Evolutionary conservation across 2,888 invertebrate genomes (phyloP), one percentile per base, ranked within the genome.

Genomic region (Euzetes globulus): DNA sequence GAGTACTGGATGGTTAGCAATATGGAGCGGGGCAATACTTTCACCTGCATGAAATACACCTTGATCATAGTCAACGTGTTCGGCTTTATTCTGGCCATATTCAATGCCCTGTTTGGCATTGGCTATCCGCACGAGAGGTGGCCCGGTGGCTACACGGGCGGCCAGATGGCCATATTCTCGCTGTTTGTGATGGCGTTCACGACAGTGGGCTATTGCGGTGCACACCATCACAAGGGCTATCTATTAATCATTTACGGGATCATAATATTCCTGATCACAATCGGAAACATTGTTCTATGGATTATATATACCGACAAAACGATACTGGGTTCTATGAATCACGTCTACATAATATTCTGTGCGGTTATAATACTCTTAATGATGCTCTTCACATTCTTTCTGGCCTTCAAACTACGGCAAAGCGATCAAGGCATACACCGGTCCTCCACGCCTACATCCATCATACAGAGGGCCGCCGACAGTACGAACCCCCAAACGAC

Each of bases 121-220:
- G 77, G 77, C 6, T 77, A 77, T 50, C 75, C 77, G 15, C 19
- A 58, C 27, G 73, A 77, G 37, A 71, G 41, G n/a, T 74, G 74
- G 74, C 74, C 74, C 6, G 74, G 76, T 1, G 75, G 76, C 19
- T 77, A 74, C 27, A 77, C 74, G 11, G 77, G 77, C 17, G 60
- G 72, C 15, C 68, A 77, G 19, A 76, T 72, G 74, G 77, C 77
- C 19, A 72, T 76, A 17, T 71, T 63, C 25, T 77, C 77, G n/a
- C 33, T 73, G 17, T 77, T 77, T 37, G 77, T 75, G 13, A 76
- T 76, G 52, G 65, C 77, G 11, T 75, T 76, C 33, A 74, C 76
- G 11, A 65, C 72, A 7, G 73, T 76, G 33, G 77, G 77, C 33
- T 77, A 77, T 37, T 77, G 76, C 60, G 76, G 77, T 22, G 77